Conservation (phyloP, 30 jellyfish, hydroid and myxozoan genomes). For the Nemopilema nomurai region DNA sequence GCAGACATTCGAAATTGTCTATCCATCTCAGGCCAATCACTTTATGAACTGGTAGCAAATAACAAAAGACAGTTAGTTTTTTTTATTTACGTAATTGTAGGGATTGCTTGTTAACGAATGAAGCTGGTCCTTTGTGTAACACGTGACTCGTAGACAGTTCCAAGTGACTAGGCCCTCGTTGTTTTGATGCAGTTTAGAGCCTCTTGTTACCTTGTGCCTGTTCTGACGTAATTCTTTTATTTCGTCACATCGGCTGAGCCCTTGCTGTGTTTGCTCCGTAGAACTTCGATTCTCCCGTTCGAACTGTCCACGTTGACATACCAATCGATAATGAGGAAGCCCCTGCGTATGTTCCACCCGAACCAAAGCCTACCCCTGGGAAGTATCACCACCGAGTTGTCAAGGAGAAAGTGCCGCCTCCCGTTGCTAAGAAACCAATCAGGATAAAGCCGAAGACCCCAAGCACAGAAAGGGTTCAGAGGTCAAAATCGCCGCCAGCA, state of each 20-base stretch:
- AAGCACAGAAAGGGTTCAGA: slow-evolving; percentile 28
- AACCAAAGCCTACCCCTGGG: slow-evolving; percentile 8
- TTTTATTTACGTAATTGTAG: too few species aligned
- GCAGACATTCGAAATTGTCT: too few species aligned
- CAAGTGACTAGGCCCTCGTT: too few species aligned
- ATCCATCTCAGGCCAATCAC: too few species aligned
- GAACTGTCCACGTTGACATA: slow-evolving; percentile 23
- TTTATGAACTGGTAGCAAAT: too few species aligned
- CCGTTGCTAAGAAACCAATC: slow-evolving; percentile 85
- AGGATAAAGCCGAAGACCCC: slow-evolving; percentile 66
- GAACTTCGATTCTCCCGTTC: slow-evolving; percentile 57
- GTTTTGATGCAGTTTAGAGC: too few species aligned
- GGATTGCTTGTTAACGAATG: too few species aligned
- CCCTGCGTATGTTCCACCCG: slow-evolving; percentile 6
- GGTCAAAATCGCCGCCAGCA: slow-evolving; percentile 95
- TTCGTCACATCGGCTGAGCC: background rate
- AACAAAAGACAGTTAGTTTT: too few species aligned
- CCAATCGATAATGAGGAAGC: slow-evolving; percentile 40
- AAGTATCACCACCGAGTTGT: slow-evolving; percentile 11
- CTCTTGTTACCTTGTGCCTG: too few species aligned
- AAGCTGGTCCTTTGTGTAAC: too few species aligned
- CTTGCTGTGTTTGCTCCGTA: background rate
- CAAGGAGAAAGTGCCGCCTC: slow-evolving; percentile 74
- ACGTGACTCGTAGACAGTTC: too few species aligned
- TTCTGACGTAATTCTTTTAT: background rate